Evolutionary conservation across 1,140 invertebrate species (phyloP), one percentile per base, ranked within the genome.

Genomic region (Leptinotarsa texana): DNA sequence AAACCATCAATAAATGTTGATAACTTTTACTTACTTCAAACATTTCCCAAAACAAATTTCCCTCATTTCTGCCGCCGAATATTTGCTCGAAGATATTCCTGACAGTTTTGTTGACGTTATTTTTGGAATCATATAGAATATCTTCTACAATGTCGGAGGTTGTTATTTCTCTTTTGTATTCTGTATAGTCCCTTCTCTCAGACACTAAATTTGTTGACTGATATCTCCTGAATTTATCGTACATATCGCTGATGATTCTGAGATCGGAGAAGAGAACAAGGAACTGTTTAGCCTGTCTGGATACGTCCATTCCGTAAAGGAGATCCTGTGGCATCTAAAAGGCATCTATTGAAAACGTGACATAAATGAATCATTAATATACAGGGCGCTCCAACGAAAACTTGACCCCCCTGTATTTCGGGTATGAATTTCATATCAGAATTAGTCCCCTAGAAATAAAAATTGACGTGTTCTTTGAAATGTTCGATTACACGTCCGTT

Each of bases 81-180:
- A 68, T 72, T 15, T 74, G 15, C 18, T 69, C 49, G 51, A 71
- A 67, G 4, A 74, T 70, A 22, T 47, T 49, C 13, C 57, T 6
- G 13, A 75, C 63, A 13, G 68, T 75, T 47, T 57, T 63, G 24
- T 75, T 69, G 8, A 68, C 68, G 18, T 75, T 73, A 63, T 57
- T 73, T 48, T 75, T 88, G 0, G 91, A 88, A 51, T 91, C 89
- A 57, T 87, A 85, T 17, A 93, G 82, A 21, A 92, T 86, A 2
- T 87, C 87, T 51, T 91, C 87, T 1, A 89, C 88, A 62, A 93
- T 82, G 82, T 91, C 89, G 13, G 87, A 77, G 86, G 91, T 90
- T 18, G 87, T 88, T 66, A 85, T 86, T 33, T 82, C 81, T 6
- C 84, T 87, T 21, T 85, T 87, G 21, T 82, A 88, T 21, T 81